Conservation (phyloP, 2,888 invertebrate species). For the Uropetala carovei region DNA sequence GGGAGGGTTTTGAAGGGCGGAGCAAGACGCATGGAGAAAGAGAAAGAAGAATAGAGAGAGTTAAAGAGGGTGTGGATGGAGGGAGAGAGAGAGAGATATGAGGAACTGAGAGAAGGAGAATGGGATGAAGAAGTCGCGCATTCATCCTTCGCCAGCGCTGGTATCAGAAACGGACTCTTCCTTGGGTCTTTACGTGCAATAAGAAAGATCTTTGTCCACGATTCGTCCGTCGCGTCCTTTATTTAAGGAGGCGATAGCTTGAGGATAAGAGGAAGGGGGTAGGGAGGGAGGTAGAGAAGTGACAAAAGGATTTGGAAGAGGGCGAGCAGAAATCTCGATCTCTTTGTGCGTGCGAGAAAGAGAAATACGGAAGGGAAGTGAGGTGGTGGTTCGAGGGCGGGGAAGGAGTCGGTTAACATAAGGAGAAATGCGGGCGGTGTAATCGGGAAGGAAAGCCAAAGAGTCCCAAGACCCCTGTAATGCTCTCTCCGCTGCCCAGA, state of each 20-base stretch:
- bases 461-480: slow-evolving; percentile 56
- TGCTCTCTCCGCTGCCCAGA: slow-evolving; percentile 27
- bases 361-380: not conserved
- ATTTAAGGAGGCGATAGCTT: not conserved
- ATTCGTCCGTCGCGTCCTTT: not conserved
- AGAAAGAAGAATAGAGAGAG: not conserved
- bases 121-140: not conserved
- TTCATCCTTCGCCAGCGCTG: not conserved
- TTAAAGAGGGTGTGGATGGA: not conserved
- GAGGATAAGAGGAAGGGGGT: not conserved
- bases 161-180: not conserved
- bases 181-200: not conserved
- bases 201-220: not conserved
- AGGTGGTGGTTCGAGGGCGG: not conserved
- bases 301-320: not conserved
- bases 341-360: slow-evolving; percentile 1
- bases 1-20: not conserved
- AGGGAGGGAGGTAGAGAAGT: not conserved
- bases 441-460: slow-evolving; percentile 17
- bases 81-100: not conserved
- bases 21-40: not conserved
- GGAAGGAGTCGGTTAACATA: not conserved
- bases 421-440: not conserved
- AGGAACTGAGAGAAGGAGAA: not conserved
- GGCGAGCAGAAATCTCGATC: not conserved